Conservation (phyloP, 2,113 vertebrate genomes). For the Nasalis larvatus region DNA sequence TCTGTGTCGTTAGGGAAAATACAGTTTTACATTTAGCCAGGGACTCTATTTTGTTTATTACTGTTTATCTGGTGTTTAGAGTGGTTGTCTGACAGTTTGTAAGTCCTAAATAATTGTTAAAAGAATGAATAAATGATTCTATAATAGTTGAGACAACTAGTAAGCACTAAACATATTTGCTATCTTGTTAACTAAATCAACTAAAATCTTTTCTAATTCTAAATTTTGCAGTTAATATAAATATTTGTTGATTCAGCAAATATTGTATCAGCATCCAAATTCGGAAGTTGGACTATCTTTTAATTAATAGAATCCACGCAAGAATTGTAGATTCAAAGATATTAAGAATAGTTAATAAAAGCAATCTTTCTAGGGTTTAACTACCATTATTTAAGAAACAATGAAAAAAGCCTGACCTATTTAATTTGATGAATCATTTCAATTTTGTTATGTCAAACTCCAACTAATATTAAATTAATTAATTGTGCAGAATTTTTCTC, state of each 20-base stretch:
- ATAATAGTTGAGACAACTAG: not conserved
- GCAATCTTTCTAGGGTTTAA: not conserved
- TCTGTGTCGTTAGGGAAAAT: not conserved
- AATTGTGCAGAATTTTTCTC: not conserved
- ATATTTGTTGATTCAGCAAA: not conserved
- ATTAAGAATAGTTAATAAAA: not conserved
- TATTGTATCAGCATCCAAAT: not conserved
- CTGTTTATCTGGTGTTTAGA: not conserved
- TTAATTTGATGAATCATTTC: slow-evolving; percentile 7
- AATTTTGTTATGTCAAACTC: not conserved
- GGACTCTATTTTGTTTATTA: not conserved
- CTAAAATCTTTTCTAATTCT: not conserved
- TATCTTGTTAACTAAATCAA: not conserved
- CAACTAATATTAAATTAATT: not conserved
- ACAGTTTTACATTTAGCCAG: not conserved
- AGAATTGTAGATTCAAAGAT: not conserved
- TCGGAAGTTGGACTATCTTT: not conserved
- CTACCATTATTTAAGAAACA: not conserved
- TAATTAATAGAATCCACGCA: not conserved
- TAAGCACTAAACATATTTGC: not conserved
- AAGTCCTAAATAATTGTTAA: not conserved
- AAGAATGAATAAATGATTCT: slow-evolving; percentile 27
- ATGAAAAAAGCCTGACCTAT: not conserved
- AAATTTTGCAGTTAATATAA: not conserved
- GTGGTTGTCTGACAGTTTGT: not conserved